Conservation (phyloP, 2,888 invertebrate genomes). For the Sipha maydis region DNA sequence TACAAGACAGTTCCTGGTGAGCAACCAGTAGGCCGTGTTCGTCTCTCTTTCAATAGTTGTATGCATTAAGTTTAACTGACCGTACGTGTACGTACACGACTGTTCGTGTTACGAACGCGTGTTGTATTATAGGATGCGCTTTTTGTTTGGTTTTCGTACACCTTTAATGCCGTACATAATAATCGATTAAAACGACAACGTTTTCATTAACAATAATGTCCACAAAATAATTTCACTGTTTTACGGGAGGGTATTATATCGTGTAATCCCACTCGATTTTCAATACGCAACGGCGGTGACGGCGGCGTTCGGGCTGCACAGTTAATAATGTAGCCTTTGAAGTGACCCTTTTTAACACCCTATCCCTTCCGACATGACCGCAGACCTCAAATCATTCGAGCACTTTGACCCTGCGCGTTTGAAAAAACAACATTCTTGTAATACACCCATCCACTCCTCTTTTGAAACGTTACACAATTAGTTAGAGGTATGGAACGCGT, state of each 20-base stretch:
- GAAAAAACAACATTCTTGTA: slow-evolving; percentile 28
- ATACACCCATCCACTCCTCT: not conserved
- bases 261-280: slow-evolving; percentile 29
- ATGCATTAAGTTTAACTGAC: not conserved
- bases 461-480: slow-evolving; percentile 6
- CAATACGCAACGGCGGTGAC: slow-evolving; percentile 18
- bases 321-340: slow-evolving; percentile 60
- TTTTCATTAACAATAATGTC: not conserved
- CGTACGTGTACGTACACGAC: not conserved
- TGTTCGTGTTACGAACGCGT: not conserved
- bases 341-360: slow-evolving; percentile 60
- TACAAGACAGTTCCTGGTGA: not conserved
- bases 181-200: not conserved
- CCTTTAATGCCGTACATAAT: too few relatives aligned
- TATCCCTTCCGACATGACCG: slow-evolving; percentile 44
- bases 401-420: slow-evolving; percentile 28
- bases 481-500: too few relatives aligned
- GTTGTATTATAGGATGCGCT: not conserved
- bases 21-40: too few relatives aligned
- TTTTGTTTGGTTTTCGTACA: not conserved
- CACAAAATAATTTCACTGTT: slow-evolving; percentile 23
- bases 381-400: slow-evolving; percentile 53
- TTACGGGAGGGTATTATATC: not conserved
- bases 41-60: not conserved
- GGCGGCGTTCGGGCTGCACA: slow-evolving; percentile 2